Base-by-base conservation (phyloP, 2,888 invertebrate species). In the Nycteola revayana region DNA sequence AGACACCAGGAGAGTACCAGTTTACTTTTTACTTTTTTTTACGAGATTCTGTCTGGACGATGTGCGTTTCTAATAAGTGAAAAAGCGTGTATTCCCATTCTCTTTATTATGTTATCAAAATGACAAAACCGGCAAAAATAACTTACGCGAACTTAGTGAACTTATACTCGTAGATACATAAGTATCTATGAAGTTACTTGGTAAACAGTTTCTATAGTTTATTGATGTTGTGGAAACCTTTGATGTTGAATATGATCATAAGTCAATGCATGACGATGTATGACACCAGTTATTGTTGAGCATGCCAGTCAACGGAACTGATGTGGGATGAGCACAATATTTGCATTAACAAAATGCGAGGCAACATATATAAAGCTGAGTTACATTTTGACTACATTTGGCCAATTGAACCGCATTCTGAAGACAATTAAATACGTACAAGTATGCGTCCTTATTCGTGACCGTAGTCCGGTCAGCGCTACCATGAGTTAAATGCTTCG, bases 401-500 rank as follows among this genome's bases (percentile, higher is more conserved):
- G 44, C 31, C 35, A 30, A 41, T 42, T 41, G 42, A 41, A 45
- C 44, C 48, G 50, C 53, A 56, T 56, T 56, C 57, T 41, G 10
- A 27, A 14, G 23, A n/a, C 22, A 29, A 23, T 20, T 37, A 36
- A 26, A 27, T 34, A 27, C 28, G 41, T 24, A 10, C 18, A 14
- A 17, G 20, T 27, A 20, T 48, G 28, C 33, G 30, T 41, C 28
- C 35, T 35, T 40, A 46, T 42, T 46, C 24, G 27, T 25, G 7
- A 27, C 20, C 25, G 35, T 31, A 37, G 40, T 31, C 35, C 27
- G 46, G 22, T 36, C 33, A 35, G 23, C 34, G 36, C 34, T 27
- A 41, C 41, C 49, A 40, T 28, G 31, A 42, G 56, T 52, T 49
- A 52, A 52, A 36, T 49, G 47, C 49, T 55, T 52, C 49, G 38